Conservation (phyloP, 2,888 invertebrate species). For the Lasioglossum vierecki region DNA sequence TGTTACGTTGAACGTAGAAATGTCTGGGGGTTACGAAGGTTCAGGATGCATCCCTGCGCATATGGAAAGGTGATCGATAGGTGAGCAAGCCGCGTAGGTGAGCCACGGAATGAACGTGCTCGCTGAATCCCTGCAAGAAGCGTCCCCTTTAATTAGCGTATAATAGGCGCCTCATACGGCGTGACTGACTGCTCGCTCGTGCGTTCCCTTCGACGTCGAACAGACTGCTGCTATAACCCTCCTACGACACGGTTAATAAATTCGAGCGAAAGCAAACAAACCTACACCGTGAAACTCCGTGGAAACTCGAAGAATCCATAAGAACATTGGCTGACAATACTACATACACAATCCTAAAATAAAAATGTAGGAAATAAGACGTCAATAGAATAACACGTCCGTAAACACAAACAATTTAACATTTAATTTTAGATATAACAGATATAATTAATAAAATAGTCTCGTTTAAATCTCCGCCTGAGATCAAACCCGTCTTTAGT, state of each 20-base stretch:
- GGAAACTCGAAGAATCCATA: neutral
- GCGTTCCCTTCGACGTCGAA: constrained; percentile 16
- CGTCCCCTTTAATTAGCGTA: constrained; percentile 75
- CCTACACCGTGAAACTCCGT: neutral
- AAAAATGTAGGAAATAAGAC: no score
- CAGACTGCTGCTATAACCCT: neutral
- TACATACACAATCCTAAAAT: no score
- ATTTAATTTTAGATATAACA: no score
- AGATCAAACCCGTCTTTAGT: no score
- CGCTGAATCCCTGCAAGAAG: constrained; percentile 38
- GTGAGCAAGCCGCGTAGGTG: constrained; percentile 44
- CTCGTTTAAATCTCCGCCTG: no score
- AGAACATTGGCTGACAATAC: neutral
- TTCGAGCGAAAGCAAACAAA: neutral
- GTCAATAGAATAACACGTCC: no score
- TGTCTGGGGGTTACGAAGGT: neutral
- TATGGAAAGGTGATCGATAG: constrained; percentile 38
- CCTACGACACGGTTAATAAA: constrained; percentile 1
- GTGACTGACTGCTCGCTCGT: constrained; percentile 51
- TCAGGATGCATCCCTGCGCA: neutral
- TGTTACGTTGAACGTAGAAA: neutral
- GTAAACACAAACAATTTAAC: no score
- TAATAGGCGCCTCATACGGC: constrained; percentile 67
- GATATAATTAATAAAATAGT: no score
- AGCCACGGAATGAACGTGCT: constrained; percentile 28